Conservation (phyloP, 2,888 invertebrate genomes). For the Cerceris ruficornis region DNA sequence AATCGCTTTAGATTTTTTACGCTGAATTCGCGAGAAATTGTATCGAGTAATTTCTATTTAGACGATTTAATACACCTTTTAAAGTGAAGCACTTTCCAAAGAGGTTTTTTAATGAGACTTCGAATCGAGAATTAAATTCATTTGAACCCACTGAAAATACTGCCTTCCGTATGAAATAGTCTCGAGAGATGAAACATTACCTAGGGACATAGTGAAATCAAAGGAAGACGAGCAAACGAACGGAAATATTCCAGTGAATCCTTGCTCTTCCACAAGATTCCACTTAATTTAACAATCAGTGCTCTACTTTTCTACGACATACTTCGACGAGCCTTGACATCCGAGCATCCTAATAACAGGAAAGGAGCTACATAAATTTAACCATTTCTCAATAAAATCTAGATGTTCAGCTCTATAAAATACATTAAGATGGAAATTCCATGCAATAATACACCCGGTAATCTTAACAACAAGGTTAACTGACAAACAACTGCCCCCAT, state of each 20-base stretch:
- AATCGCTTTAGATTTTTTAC: no score
- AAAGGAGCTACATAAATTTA: not conserved
- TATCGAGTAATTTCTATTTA: no score
- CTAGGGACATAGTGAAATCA: constrained; percentile 22
- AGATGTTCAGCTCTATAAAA: no score
- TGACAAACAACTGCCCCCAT: no score
- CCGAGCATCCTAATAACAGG: not conserved
- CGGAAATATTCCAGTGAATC: constrained; percentile 17
- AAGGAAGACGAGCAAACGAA: constrained; percentile 25
- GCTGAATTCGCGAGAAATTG: no score
- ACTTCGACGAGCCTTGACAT: not conserved
- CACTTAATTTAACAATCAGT: constrained; percentile 49
- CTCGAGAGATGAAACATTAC: constrained; percentile 26
- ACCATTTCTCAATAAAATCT: no score
- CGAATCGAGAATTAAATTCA: not conserved
- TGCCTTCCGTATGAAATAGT: constrained; percentile 31
- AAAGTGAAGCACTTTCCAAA: no score
- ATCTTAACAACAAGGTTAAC: no score
- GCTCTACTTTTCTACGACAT: constrained; percentile 20
- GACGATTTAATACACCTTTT: no score
- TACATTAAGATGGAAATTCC: no score
- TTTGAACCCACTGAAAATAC: no score
- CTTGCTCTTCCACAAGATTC: constrained; percentile 24
- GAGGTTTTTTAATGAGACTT: constrained; percentile 15
- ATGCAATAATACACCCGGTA: no score